phyloP scores from a whole-genome alignment of 2,888 invertebrate genomes.

The Dynastes grantii region DNA sequence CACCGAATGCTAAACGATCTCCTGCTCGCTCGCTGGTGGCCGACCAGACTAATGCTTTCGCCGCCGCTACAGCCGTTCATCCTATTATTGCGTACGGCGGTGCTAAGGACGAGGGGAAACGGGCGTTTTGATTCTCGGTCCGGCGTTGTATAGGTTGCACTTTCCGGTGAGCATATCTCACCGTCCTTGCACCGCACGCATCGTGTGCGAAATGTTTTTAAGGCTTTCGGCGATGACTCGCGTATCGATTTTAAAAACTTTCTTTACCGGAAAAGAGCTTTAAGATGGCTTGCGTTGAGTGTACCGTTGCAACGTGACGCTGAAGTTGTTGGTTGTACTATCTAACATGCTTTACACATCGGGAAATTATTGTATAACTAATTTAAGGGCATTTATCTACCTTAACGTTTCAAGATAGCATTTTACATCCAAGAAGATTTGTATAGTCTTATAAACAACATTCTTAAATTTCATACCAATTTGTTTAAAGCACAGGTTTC shows the following conservation, averaged over 20 bases:
- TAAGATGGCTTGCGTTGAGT: conserved; percentile 28
- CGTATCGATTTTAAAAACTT: conserved; percentile 50
- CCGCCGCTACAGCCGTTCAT: neutral
- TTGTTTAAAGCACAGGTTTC: too few species aligned
- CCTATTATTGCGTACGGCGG: conserved; percentile 1
- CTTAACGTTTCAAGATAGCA: too few species aligned
- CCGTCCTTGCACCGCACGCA: conserved; percentile 5
- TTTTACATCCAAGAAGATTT: too few species aligned
- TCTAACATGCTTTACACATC: too few species aligned
- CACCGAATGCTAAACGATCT: conserved; percentile 21
- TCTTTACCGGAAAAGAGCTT: conserved; percentile 42
- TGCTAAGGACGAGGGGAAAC: neutral
- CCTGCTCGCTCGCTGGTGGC: conserved; percentile 1
- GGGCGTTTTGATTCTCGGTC: neutral
- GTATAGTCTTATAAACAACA: too few species aligned
- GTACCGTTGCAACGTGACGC: conserved; percentile 25
- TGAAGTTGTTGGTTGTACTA: too few species aligned
- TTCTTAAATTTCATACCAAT: too few species aligned
- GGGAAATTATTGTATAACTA: too few species aligned
- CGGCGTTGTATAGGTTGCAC: conserved; percentile 16
- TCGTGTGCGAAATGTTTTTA: conserved; percentile 14
- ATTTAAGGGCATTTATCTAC: too few species aligned
- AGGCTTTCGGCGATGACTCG: conserved; percentile 40
- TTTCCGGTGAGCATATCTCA: conserved; percentile 1
- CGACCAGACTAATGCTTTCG: conserved; percentile 2